Evolutionary conservation across 2,113 vertebrate species (phyloP), one percentile per base, ranked within the genome.

Genomic region (Platycercus adscitus): DNA sequence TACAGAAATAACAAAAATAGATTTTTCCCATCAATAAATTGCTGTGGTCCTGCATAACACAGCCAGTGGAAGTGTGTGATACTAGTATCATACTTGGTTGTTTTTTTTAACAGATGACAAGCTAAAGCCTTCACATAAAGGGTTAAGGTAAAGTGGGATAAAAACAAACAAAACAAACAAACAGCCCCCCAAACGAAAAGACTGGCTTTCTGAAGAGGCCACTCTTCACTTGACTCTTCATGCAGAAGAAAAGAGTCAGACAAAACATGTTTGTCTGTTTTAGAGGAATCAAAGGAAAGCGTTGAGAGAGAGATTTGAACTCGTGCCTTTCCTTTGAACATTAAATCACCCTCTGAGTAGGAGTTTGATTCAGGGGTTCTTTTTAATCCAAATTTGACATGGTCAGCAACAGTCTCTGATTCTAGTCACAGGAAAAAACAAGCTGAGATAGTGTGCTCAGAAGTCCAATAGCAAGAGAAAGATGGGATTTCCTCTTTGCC

Each of bases 181-280:
- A 63, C 39, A 29, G 7, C 0, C 0, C 2, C 11, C 7, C 33
- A 15, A 53, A 46, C 3, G 10, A 37, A 94, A 78, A 95, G 41
- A 75, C 60, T 71, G 49, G 43, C 76, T 96, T 95, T 96, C 25
- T 16, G 72, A 88, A 92, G 66, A 93, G 50, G 53, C 47, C 8
- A 7, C 66, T 78, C 96, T 81, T 95, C 43, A 73, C 58, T 71
- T 94, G 88, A 83, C 50, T 89, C 69, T 71, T 73, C 69, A 75
- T 50, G 79, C 65, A 94, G 89, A 91, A 96, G 56, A 79, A 43
- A 79, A 58, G 56, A 35, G 56, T 58, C 33, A 58, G 56, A 58
- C 21, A 58, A 35, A 86, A 58, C 6, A 7, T 11, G 3, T n/a
- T 80, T 58, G 25, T 64, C 58, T 47, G 13, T 86, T 93, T 86